Evolutionary conservation across 2,113 vertebrate species (phyloP).

Genomic region (Notarius lentiginosus): DNA sequence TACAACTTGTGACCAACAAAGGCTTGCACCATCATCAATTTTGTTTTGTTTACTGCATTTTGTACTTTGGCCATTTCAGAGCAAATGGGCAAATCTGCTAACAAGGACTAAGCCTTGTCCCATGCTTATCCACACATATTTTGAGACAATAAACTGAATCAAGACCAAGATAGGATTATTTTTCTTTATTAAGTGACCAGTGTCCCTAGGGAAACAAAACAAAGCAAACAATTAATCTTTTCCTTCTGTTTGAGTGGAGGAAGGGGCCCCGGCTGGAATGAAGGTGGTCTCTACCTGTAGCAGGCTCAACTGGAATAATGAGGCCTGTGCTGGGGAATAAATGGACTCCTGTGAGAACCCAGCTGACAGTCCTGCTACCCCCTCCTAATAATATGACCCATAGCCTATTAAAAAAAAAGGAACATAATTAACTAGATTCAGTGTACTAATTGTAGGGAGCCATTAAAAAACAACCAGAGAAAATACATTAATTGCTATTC

Average conservation of each 20-base stretch:
- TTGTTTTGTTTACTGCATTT: constrained; percentile 65
- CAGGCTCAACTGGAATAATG: constrained; percentile 85
- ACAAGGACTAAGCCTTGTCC: constrained; percentile 68
- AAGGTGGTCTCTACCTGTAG: constrained; percentile 73
- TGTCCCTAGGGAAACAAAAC: constrained; percentile 87
- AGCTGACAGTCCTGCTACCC: constrained; percentile 77
- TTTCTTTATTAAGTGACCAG: constrained; percentile 97
- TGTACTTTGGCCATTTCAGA: constrained; percentile 58
- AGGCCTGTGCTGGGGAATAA: constrained; percentile 81
- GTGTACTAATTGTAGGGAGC: constrained; percentile 85
- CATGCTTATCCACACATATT: constrained; percentile 63
- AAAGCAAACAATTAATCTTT: constrained; percentile 99
- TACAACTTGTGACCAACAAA: constrained; percentile 78
- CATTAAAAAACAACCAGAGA: constrained; percentile 84
- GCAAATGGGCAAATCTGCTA: constrained; percentile 66
- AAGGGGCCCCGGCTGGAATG: constrained; percentile 73
- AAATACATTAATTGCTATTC: constrained; percentile 87
- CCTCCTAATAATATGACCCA: constrained; percentile 76
- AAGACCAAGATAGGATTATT: constrained; percentile 90
- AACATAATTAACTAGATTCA: constrained; percentile 87
- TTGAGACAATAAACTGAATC: constrained; percentile 82
- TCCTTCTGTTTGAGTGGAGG: constrained; percentile 79
- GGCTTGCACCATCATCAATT: constrained; percentile 74
- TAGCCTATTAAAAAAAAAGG: constrained; percentile 68
- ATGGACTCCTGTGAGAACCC: constrained; percentile 79